Conservation (phyloP, 2,888 invertebrate genomes). For the Agriopis leucophaearia region DNA sequence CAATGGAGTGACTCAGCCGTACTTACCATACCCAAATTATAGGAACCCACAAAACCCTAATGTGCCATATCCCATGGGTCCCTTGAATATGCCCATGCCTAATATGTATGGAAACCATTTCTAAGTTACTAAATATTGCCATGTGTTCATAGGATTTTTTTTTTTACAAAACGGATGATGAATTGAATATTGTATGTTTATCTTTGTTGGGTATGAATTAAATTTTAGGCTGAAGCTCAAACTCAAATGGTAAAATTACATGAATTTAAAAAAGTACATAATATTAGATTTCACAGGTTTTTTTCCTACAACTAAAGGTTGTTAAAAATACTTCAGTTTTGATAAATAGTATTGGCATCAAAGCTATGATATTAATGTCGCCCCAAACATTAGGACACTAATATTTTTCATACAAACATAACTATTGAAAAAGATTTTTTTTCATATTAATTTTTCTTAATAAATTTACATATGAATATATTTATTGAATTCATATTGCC, state of each 20-base stretch:
- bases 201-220: conserved; percentile 6
- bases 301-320: conserved; percentile 8
- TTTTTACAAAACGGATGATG: conserved; percentile 8
- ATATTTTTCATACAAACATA: too few relatives aligned
- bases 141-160: conserved; percentile 41
- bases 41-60: conserved; percentile 83
- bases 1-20: conserved; percentile 75
- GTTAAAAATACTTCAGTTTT: not conserved
- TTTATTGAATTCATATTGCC: too few relatives aligned
- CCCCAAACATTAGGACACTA: too few relatives aligned
- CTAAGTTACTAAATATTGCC: conserved; percentile 48
- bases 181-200: conserved; percentile 12
- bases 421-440: too few relatives aligned
- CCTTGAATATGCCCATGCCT: conserved; percentile 93
- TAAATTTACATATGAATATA: too few relatives aligned
- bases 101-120: conserved; percentile 83
- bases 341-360: not conserved
- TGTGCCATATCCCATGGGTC: conserved; percentile 91
- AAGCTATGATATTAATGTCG: too few relatives aligned
- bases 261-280: not conserved
- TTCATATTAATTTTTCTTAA: too few relatives aligned
- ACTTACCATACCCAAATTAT: conserved; percentile 77
- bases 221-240: conserved; percentile 9
- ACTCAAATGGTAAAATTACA: not conserved
- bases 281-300: conserved; percentile 6